phyloP scores from a whole-genome alignment of 2,797 vertebrate species.

The Eptatretus atami region DNA sequence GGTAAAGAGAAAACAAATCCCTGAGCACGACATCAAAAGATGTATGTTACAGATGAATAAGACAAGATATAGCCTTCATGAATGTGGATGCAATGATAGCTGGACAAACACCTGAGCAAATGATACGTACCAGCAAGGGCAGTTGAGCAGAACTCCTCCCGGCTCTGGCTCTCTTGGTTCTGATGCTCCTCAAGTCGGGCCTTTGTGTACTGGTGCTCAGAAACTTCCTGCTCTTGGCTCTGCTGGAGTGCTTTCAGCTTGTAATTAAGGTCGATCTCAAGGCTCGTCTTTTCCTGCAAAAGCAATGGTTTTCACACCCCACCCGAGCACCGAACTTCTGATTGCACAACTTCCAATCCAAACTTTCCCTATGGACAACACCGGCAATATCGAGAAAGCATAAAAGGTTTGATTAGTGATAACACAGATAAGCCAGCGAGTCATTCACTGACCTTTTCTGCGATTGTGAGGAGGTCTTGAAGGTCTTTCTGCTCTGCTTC shows the following conservation, averaged over 20 bases:
- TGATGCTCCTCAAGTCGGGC: conserved; percentile 71
- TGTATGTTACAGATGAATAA: too few relatives aligned
- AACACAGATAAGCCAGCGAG: too few relatives aligned
- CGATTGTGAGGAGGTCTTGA: conserved; percentile 50
- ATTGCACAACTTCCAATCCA: neutral
- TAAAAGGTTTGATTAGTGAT: too few relatives aligned
- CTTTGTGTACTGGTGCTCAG: conserved; percentile 64
- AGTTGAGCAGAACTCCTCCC: conserved; percentile 84
- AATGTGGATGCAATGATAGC: neutral
- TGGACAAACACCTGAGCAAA: neutral
- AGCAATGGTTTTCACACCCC: too few relatives aligned
- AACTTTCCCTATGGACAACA: conserved; percentile 8
- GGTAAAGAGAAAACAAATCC: too few relatives aligned
- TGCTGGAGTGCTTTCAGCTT: conserved; percentile 86
- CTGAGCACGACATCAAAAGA: too few relatives aligned
- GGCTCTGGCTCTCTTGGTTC: conserved; percentile 83
- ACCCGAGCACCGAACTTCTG: too few relatives aligned
- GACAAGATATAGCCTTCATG: neutral
- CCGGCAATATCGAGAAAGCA: too few relatives aligned
- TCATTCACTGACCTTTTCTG: conserved; percentile 44
- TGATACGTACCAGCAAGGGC: conserved; percentile 48
- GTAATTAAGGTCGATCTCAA: conserved; percentile 93
- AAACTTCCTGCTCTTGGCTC: conserved; percentile 65
- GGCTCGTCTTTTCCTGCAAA: conserved; percentile 67
- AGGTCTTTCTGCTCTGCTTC: conserved; percentile 64